Evolutionary conservation across 2,888 invertebrate genomes (phyloP).

Genomic region (Drosophila tanythrix): DNA sequence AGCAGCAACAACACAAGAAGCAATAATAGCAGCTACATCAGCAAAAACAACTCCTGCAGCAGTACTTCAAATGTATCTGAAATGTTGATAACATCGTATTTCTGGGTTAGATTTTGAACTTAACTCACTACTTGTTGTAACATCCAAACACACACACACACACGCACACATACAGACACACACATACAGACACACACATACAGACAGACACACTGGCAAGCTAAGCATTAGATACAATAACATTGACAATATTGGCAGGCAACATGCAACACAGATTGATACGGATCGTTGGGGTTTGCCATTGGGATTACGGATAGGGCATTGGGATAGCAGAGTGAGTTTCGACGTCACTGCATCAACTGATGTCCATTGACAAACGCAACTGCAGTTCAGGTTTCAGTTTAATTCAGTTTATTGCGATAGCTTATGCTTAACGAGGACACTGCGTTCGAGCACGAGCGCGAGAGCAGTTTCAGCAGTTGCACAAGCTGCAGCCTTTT

Average conservation of each 20-base stretch:
- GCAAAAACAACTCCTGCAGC: conserved; percentile 20
- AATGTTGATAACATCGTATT: conserved; percentile 69
- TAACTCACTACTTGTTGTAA: conserved; percentile 27
- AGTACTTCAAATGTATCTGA: conserved; percentile 54
- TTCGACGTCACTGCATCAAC: conserved; percentile 8
- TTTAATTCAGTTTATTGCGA: conserved; percentile 11
- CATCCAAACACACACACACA: conserved; percentile 24
- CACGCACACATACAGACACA: background rate
- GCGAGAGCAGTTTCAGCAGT: background rate
- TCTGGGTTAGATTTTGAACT: conserved; percentile 42
- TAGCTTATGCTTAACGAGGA: conserved; percentile 4
- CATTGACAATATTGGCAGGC: conserved; percentile 55
- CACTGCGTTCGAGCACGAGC: background rate
- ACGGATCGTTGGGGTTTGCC: conserved; percentile 38
- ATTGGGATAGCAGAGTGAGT: background rate
- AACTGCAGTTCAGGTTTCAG: conserved; percentile 22
- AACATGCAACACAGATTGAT: conserved; percentile 59
- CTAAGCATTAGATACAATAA: conserved; percentile 68
- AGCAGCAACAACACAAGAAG: conserved; percentile 5
- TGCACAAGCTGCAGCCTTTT: background rate
- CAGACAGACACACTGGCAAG: background rate
- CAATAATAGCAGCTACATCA: background rate
- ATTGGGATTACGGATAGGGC: conserved; percentile 1
- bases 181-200: background rate
- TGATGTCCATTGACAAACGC: conserved; percentile 39